Evolutionary conservation across 2,888 invertebrate genomes (phyloP).

Genomic region (Nomada fucata): DNA sequence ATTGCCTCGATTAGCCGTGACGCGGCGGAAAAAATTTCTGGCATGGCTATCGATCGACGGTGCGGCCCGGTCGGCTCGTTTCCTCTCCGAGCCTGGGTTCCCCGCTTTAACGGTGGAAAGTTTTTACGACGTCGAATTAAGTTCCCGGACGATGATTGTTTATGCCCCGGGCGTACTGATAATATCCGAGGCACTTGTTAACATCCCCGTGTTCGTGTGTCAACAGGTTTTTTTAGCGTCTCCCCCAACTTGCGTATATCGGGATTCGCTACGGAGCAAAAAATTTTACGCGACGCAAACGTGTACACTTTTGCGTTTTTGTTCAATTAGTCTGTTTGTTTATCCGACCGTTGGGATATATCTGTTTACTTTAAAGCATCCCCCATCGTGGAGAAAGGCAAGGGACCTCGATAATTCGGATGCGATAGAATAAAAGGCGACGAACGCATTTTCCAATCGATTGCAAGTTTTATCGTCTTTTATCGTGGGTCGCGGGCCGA

Average conservation of each 20-base stretch:
- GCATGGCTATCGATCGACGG: not conserved
- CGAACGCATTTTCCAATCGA: no score
- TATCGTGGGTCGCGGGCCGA: not conserved
- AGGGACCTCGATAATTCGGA: no score
- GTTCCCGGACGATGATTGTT: not conserved
- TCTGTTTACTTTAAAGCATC: no score
- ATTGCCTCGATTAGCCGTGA: conserved; percentile 49
- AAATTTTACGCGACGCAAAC: not conserved
- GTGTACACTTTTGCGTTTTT: no score
- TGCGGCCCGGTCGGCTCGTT: no score
- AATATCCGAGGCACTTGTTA: not conserved
- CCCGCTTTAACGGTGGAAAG: not conserved
- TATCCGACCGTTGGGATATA: no score
- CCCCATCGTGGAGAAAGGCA: no score
- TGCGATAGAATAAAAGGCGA: no score
- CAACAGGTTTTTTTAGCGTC: not conserved
- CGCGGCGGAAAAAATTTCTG: conserved; percentile 17
- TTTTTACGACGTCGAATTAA: not conserved
- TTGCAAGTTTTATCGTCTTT: not conserved
- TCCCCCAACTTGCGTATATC: not conserved
- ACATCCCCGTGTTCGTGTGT: not conserved
- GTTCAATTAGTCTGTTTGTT: no score
- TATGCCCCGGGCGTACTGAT: no score
- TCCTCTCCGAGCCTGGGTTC: not conserved
- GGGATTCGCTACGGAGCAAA: no score